Evolutionary conservation across 2,797 vertebrate species (phyloP), one percentile per base, ranked within the genome.

Genomic region (Anomalospiza imberbis): DNA sequence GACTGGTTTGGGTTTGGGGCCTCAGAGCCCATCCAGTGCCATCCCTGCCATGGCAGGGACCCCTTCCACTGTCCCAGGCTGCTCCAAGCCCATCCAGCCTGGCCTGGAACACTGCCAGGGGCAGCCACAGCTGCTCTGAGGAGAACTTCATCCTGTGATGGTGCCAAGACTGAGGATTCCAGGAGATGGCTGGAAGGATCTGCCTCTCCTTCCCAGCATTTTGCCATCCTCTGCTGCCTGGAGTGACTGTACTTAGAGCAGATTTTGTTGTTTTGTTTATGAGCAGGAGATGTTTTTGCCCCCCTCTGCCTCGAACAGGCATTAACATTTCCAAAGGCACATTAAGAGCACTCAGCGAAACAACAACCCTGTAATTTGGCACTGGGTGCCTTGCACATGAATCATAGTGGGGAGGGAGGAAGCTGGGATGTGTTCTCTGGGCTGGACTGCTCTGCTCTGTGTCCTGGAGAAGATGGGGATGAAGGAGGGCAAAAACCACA

Each of bases 361-460:
- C n/a, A n/a, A n/a, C 67, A 72, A 63, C 85, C 82, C 95, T 96
- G 88, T 90, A 78, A 89, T 96, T 91, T 93, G 85, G 88, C 54
- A 32, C 18, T 1, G 88, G 82, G 71, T 51, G 50, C 40, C 68
- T 87, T 29, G 54, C 89, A 50, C 68, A 5, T 51, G 84, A 40
- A 17, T 71, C 84, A 25, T 21, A 36, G 40, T 28, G 9, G 71
- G 65, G 79, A 79, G 62, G 45, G 60, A 38, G 53, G 24, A 2
- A 16, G 26, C 22, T 51, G 21, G 51, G 65, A 20, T 53, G 86
- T 61, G 75, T 51, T 65, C 44, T n/a, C 44, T 78, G 83, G 50
- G 70, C 75, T 72, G 68, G 7, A 2, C 38, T 90, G 54, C 54
- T 55, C 53, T 6, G 3, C 65, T 83, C 38, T 8, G 21, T 19